Percentiles rank a stretch among this genome's conserved stretches.
Conservation (phyloP, 35 echinoderm and acorn worm genomes). For the Chiridota heheva region DNA sequence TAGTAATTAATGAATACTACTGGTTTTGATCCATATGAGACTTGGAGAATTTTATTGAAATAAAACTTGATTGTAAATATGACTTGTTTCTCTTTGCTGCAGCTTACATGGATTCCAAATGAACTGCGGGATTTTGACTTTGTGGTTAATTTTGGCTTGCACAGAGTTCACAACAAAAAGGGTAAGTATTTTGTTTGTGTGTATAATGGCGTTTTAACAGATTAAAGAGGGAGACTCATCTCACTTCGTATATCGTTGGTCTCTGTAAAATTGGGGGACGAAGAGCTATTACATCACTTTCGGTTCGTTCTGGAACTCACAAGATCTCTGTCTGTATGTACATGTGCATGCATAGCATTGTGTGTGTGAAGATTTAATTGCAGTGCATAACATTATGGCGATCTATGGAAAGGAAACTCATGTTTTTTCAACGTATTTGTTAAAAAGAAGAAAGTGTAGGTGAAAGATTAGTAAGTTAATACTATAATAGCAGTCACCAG, state of each 20-base stretch:
- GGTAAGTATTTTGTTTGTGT: conserved; percentile 24
- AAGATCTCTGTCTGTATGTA: no score
- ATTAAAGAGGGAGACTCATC: background rate
- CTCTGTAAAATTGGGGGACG: no score
- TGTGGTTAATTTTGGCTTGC: conserved; percentile 51
- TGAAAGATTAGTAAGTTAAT: no score
- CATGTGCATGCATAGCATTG: no score
- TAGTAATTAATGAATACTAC: no score
- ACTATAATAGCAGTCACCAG: background rate
- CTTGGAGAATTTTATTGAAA: no score
- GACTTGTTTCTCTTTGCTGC: conserved; percentile 7
- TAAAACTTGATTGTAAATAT: background rate
- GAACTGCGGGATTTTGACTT: conserved; percentile 75
- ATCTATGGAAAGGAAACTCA: background rate
- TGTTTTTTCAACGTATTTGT: background rate
- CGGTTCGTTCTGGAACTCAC: no score
- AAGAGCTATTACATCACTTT: background rate
- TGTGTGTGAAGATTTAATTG: no score
- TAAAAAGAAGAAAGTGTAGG: no score
- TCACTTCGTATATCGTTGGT: no score
- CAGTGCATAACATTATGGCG: background rate
- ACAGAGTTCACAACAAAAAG: conserved; percentile 80
- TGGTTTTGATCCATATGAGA: no score
- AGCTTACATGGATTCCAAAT: conserved; percentile 92
- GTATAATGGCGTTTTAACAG: background rate